Evolutionary conservation across 2,888 invertebrate genomes (phyloP).

Genomic region (Mystacides longicornis): DNA sequence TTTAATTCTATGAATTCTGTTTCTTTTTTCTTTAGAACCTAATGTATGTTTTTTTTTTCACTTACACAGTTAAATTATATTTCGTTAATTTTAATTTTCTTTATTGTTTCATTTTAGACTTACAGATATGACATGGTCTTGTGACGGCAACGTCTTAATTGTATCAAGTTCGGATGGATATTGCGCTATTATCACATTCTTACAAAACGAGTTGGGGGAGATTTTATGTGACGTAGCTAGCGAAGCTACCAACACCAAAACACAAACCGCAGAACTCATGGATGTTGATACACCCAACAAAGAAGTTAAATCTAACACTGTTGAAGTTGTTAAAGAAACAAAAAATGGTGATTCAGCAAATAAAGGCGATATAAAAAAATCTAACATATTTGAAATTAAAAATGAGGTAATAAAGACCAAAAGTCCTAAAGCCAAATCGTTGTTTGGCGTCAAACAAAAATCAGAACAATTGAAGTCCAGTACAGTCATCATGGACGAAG

Average conservation of each 20-base stretch:
- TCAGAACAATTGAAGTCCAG: constrained; percentile 27
- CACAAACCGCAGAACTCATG: constrained; percentile 1
- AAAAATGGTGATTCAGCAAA: neutral
- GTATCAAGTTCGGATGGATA: constrained; percentile 87
- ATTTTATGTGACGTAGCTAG: constrained; percentile 26
- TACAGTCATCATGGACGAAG: constrained; percentile 40
- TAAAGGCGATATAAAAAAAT: constrained; percentile 8
- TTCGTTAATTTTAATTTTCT: neutral
- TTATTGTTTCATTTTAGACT: constrained; percentile 39
- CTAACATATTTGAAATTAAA: constrained; percentile 25
- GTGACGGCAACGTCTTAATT: constrained; percentile 66
- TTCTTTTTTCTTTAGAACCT: neutral
- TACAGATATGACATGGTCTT: constrained; percentile 83
- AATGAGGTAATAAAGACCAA: constrained; percentile 26
- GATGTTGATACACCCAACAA: constrained; percentile 15
- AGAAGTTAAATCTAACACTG: neutral
- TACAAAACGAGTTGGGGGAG: constrained; percentile 62
- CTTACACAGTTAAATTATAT: neutral
- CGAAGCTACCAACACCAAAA: constrained; percentile 2
- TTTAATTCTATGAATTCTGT: neutral
- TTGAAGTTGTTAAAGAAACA: neutral
- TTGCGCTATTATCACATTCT: constrained; percentile 77
- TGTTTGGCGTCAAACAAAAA: constrained; percentile 28
- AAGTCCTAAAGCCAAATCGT: constrained; percentile 26
- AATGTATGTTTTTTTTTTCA: too few relatives aligned